These are phyloP conservation scores for Bathynomus jamesi DNA, from an alignment of 1,140 invertebrate genomes.

Conservation along the genomic window DNA sequence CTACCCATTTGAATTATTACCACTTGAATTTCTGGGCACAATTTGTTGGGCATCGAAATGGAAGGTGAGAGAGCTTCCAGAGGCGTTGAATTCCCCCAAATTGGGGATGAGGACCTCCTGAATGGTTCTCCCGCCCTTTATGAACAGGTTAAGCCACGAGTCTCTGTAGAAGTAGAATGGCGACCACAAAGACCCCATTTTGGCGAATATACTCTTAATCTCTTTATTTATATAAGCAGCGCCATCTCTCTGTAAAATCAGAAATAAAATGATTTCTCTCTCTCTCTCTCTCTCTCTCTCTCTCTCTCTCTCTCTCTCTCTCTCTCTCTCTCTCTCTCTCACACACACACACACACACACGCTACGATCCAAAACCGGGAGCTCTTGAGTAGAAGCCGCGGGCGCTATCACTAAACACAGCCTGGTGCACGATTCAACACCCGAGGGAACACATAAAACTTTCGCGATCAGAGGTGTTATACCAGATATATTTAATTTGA, in stretches of 20 bases:
- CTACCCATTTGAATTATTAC: too few species aligned
- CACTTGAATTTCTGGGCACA: too few species aligned
- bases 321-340: too few species aligned
- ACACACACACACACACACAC: too few species aligned
- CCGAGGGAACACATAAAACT: too few species aligned
- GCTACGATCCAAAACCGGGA: neutral
- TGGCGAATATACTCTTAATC: neutral
- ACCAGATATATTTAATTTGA: too few species aligned
- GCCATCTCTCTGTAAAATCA: neutral
- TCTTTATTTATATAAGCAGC: neutral
- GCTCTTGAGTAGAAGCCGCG: neutral
- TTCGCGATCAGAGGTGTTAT: too few species aligned
- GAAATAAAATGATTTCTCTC: neutral
- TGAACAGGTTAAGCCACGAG: neutral
- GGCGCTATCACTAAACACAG: neutral
- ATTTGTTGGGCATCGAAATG: neutral
- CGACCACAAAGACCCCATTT: neutral
- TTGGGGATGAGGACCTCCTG: neutral
- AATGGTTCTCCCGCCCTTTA: neutral
- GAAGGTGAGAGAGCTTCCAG: neutral
- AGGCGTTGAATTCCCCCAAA: neutral
- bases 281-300: too few species aligned
- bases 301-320: too few species aligned
- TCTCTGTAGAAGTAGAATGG: neutral
- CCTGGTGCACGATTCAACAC: neutral